phyloP scores from a whole-genome alignment of 2,113 vertebrate species.

The Brienomyrus longianalis region DNA sequence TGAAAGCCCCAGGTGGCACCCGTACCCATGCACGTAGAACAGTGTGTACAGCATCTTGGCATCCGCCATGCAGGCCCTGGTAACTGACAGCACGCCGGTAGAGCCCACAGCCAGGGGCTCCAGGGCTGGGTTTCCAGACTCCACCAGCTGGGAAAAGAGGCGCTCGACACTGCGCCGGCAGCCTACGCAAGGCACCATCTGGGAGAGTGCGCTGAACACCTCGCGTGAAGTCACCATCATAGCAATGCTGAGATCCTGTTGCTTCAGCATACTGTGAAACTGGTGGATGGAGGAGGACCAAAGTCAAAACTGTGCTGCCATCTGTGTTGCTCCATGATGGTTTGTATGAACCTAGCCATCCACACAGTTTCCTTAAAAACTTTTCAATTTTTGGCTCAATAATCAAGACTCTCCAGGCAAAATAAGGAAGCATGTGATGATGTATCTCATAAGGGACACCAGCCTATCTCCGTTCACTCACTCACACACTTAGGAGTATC shows the following conservation, averaged over 20 bases:
- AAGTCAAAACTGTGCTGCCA: background rate
- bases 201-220: constrained; percentile 79
- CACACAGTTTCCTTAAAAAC: background rate
- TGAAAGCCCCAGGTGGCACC: background rate
- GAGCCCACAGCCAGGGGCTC: constrained; percentile 87
- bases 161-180: constrained; percentile 92
- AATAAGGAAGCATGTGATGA: background rate
- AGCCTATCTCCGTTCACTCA: background rate
- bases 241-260: constrained; percentile 80
- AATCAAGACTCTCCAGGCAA: background rate
- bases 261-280: constrained; percentile 85
- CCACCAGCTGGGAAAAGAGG: constrained; percentile 88
- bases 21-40: constrained; percentile 92
- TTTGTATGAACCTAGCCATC: background rate
- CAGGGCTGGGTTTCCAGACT: constrained; percentile 85
- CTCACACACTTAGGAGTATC: background rate
- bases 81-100: constrained; percentile 81
- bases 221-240: constrained; percentile 90
- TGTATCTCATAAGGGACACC: background rate
- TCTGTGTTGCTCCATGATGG: background rate
- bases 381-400: background rate
- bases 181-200: constrained; percentile 90
- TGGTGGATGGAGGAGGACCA: constrained; percentile 38
- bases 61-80: constrained; percentile 80
- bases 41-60: constrained; percentile 86